phyloP scores from a whole-genome alignment of 2,113 vertebrate species.

The Pterophyllum scalare region DNA sequence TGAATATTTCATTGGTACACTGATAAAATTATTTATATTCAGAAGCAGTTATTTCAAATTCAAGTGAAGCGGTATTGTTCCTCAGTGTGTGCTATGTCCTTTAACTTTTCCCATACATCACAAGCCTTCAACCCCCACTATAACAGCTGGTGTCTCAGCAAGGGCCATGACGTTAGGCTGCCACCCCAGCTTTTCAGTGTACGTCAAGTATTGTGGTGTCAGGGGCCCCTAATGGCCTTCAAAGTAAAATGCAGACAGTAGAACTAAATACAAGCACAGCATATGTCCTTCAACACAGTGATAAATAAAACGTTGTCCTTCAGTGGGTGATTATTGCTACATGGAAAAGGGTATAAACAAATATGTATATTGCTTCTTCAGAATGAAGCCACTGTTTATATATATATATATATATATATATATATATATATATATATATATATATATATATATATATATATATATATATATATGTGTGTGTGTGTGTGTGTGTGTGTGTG shows the following conservation, averaged over 20 bases:
- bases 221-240: constrained; percentile 62
- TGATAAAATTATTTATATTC: constrained; percentile 13
- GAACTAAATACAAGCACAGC: constrained; percentile 33
- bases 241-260: constrained; percentile 46
- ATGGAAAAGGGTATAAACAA: background rate
- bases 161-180: constrained; percentile 57
- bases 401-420: too few species aligned
- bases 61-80: constrained; percentile 5
- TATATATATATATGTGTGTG: too few species aligned
- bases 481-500: too few species aligned
- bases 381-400: background rate
- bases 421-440: too few species aligned
- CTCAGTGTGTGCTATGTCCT: constrained; percentile 30
- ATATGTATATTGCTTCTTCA: background rate
- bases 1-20: background rate
- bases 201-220: constrained; percentile 60
- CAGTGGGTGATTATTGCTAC: background rate
- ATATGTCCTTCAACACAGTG: constrained; percentile 22
- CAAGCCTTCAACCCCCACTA: constrained; percentile 67
- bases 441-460: too few species aligned
- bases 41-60: background rate
- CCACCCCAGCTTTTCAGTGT: constrained; percentile 63
- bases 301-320: constrained; percentile 5
- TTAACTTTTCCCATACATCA: constrained; percentile 68
- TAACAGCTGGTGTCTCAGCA: constrained; percentile 76